Evolutionary conservation across 2,888 invertebrate species (phyloP).

Genomic region (Coenonympha glycerion): DNA sequence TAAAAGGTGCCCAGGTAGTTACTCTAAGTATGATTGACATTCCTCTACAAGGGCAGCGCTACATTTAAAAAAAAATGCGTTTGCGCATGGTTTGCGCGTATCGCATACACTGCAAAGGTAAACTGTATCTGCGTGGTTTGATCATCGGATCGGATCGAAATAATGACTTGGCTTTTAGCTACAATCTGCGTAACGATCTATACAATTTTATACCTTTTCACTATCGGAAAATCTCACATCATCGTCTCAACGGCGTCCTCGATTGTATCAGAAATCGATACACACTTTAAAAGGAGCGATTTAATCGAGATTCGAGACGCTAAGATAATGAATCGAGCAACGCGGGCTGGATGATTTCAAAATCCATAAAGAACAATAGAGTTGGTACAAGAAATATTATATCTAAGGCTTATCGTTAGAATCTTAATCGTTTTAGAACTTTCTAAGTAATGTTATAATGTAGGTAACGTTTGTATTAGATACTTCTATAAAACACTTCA

Average conservation of each 20-base stretch:
- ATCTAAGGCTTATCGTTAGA: conserved; percentile 1
- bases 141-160: conserved; percentile 10
- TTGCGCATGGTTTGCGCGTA: too few relatives aligned
- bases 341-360: conserved; percentile 8
- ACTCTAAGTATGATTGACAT: too few relatives aligned
- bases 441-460: conserved; percentile 3
- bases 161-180: conserved; percentile 15
- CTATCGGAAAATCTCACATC: conserved; percentile 18
- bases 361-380: conserved; percentile 7
- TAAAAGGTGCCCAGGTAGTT: too few relatives aligned
- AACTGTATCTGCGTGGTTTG: background rate
- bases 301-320: conserved; percentile 17
- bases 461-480: background rate
- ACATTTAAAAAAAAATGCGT: too few relatives aligned
- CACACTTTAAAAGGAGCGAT: conserved; percentile 21
- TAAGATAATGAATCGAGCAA: conserved; percentile 11
- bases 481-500: background rate
- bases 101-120: too few relatives aligned
- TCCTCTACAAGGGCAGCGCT: too few relatives aligned
- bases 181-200: conserved; percentile 22
- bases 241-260: conserved; percentile 9
- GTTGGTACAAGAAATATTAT: background rate
- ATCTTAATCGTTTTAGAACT: conserved; percentile 11
- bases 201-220: conserved; percentile 16
- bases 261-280: conserved; percentile 16